Percentiles rank a stretch among this genome's conserved stretches.
Evolutionary conservation across 2,888 invertebrate species (phyloP).

Genomic region (Matsumyia berberina): DNA sequence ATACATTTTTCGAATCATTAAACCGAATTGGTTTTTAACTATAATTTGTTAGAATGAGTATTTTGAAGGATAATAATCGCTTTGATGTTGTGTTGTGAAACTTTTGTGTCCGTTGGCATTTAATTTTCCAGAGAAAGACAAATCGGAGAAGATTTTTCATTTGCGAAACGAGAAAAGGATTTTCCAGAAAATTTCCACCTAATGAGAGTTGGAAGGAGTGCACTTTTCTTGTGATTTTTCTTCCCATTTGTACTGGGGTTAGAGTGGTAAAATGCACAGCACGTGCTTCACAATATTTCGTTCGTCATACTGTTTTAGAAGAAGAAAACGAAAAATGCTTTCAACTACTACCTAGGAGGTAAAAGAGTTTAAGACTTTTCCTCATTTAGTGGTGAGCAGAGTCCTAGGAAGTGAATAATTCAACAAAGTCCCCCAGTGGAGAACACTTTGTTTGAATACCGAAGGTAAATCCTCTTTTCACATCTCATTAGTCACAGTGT

Average conservation of each 20-base stretch:
- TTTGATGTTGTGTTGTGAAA: neutral
- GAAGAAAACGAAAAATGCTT: neutral
- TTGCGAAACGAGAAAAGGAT: neutral
- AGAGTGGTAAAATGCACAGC: neutral
- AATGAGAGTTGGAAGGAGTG: neutral
- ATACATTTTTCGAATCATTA: constrained; percentile 56
- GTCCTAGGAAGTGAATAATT: neutral
- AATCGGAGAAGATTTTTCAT: neutral
- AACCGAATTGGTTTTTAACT: constrained; percentile 51
- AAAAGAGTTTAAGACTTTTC: neutral
- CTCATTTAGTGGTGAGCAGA: too few species aligned
- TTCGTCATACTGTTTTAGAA: neutral
- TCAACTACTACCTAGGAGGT: neutral
- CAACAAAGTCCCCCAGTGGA: neutral
- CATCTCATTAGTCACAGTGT: too few species aligned
- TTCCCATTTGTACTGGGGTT: neutral
- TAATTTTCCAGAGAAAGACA: neutral
- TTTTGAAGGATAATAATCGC: neutral
- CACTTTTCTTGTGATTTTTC: neutral
- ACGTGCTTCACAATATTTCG: neutral
- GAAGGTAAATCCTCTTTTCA: neutral
- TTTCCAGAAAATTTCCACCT: neutral
- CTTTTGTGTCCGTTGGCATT: neutral
- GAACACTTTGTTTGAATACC: neutral
- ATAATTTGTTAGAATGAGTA: constrained; percentile 8